Conservation (phyloP, 1,140 invertebrate genomes). For the Zaprionus ornatus region DNA sequence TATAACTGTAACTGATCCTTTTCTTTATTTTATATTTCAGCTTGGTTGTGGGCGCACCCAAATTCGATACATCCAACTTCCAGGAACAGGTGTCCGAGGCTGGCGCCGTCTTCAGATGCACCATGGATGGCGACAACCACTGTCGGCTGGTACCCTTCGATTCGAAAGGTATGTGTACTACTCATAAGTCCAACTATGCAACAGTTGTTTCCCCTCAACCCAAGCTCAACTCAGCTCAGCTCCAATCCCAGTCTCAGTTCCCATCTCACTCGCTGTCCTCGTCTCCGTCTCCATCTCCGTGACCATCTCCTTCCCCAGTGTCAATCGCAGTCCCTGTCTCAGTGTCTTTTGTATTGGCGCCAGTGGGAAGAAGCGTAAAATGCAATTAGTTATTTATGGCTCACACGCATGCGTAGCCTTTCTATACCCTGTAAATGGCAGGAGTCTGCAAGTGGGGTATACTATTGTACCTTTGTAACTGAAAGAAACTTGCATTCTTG, state of each 20-base stretch:
- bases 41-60: constrained; percentile 92
- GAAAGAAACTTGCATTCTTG: no score
- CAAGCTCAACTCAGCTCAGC: neutral
- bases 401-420: constrained; percentile 61
- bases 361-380: constrained; percentile 48
- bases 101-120: constrained; percentile 92
- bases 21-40: constrained; percentile 84
- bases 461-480: no score
- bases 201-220: neutral
- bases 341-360: constrained; percentile 37
- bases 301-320: neutral
- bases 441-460: neutral
- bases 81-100: constrained; percentile 86
- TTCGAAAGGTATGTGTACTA: constrained; percentile 86
- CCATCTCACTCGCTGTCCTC: neutral
- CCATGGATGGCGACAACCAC: constrained; percentile 84
- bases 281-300: neutral
- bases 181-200: neutral
- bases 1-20: neutral
- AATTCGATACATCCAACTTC: constrained; percentile 87
- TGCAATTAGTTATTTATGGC: constrained; percentile 79
- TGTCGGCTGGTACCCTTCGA: constrained; percentile 91
- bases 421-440: neutral
- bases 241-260: neutral
- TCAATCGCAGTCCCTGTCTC: neutral